Evolutionary conservation across 2,888 invertebrate species (phyloP), one percentile per base, ranked within the genome.

Genomic region (Pelosia muscerda): DNA sequence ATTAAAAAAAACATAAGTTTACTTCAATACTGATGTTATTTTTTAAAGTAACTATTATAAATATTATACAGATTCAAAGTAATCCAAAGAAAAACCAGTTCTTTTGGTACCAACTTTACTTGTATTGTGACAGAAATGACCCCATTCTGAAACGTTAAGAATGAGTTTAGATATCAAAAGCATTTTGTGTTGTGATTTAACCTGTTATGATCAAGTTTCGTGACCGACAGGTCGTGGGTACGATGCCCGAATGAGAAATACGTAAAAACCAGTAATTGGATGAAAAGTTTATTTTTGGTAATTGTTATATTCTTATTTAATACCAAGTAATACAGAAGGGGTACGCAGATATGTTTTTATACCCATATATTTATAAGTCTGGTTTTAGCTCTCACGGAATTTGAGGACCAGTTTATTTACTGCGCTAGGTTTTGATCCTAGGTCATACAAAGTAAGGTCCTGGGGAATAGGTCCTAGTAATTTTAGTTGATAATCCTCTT

Each of bases 221-320:
- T 76, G 78, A 77, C 78, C 76, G 69, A 58, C 67, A 77, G 79
- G 78, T 82, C 83, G 79, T 79, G 82, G 81, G 79, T 81, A 75
- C 69, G 71, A 73, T 72, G 54, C 63, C 67, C 62, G 73, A 59
- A 56, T 68, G 62, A 34, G 66, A 65, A 63, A 70, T 56, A 26
- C 58, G 31, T 66, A 34, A 67, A 56, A 67, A 65, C 65, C 58
- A 58, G 65, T 58, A 58, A 28, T n/a, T 28, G 28, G 25, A 34
- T 63, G 19, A n/a, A 15, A 63, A 55, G 31, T 6, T 5, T 10
- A 19, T 42, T 60, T 19, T 25, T 38, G 25, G 38, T 38, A 19
- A 42, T 5, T 42, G 8, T 49, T n/a, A 19, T 49, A 9, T 49
- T 49, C 49, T 49, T 49, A 9, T n/a, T 42, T 6, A 42, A 42